Evolutionary conservation across 2,888 invertebrate species (phyloP), one percentile per base, ranked within the genome.

Genomic region (Charanyca ferruginea): DNA sequence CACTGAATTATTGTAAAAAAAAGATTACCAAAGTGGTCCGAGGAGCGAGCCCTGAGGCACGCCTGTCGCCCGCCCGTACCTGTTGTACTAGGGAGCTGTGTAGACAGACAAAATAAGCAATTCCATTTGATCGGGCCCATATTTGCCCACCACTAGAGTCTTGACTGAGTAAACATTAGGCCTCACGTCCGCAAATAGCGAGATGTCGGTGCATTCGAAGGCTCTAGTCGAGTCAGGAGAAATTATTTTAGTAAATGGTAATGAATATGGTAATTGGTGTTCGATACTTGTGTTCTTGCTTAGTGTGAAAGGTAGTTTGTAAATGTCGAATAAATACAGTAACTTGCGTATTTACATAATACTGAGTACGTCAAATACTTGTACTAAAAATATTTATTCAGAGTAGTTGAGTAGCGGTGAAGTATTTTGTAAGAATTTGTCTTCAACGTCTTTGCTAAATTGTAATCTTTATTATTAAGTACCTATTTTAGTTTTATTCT

Each of bases 101-200:
- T 94, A 93, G 92, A 93, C 92, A 90, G 93, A 95, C 94, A 95
- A 95, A 95, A 95, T 95, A 95, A 95, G 95, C 95, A 95, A 95
- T 95, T 94, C 95, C 94, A 91, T 92, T 87, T 93, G 92, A 94
- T 94, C 93, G 91, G 94, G 89, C 93, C 93, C 89, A 89, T 95
- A 94, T 95, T 95, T 95, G 94, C 91, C 90, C 91, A 93, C 94
- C 95, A 95, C 95, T 95, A 95, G 94, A 95, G 94, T 89, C 93
- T 93, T 93, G 94, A 93, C 93, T 94, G 91, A 80, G 92, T 91
- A 94, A 95, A 95, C 93, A 94, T 83, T 84, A 88, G 91, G 94
- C 91, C 94, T 94, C 94, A 94, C 95, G 95, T 95, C 93, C 89
- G 94, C 94, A 95, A 95, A 95, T 94, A 95, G 86, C 89, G 87